phyloP scores from a whole-genome alignment of 2,888 invertebrate species.

The Molorchus minor region DNA sequence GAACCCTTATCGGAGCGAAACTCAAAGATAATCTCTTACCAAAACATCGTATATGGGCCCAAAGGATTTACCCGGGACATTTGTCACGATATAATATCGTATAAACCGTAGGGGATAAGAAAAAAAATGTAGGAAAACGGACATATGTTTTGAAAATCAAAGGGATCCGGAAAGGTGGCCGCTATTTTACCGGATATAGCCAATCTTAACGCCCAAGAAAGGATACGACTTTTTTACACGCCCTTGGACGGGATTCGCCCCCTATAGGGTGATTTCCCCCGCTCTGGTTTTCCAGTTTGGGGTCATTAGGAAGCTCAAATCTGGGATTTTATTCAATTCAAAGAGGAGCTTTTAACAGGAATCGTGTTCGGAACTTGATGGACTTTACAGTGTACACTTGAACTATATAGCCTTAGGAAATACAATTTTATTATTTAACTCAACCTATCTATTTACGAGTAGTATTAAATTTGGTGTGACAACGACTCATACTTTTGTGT shows the following conservation, averaged over 20 bases:
- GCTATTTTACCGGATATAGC: background rate
- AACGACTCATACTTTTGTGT: too few species aligned
- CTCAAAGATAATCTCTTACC: background rate
- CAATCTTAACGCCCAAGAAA: background rate
- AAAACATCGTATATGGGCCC: background rate
- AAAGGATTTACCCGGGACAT: background rate
- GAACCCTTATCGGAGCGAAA: background rate
- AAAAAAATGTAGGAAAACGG: constrained; percentile 3
- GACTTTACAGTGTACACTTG: too few species aligned
- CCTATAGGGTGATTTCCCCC: background rate
- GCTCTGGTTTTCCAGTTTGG: background rate
- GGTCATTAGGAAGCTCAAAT: background rate
- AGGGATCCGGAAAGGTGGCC: background rate
- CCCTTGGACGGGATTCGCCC: background rate
- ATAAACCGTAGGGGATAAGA: background rate
- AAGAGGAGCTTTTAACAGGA: background rate
- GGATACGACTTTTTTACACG: background rate
- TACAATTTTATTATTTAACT: too few species aligned
- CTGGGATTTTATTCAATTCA: background rate
- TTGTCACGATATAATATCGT: constrained; percentile 1
- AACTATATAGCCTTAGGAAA: too few species aligned
- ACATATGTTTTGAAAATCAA: constrained; percentile 15
- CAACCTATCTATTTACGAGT: too few species aligned
- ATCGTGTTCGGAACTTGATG: too few species aligned
- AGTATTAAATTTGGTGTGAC: too few species aligned